Evolutionary conservation across 2,797 vertebrate genomes (phyloP).

Genomic region (Thamnophis elegans): DNA sequence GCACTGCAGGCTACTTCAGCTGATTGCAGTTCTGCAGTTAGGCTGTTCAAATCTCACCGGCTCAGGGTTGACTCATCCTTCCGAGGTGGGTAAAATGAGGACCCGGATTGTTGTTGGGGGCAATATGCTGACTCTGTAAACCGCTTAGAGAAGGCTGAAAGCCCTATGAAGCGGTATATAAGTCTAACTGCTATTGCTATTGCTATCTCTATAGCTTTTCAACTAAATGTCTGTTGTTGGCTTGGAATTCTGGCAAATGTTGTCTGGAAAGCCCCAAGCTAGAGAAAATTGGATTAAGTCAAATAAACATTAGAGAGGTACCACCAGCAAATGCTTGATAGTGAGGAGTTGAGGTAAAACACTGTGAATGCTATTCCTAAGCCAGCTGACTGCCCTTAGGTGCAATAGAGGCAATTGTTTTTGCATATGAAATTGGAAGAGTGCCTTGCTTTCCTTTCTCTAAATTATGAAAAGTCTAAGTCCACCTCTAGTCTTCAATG

Average conservation of each 20-base stretch:
- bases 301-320: background rate
- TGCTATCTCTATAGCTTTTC: background rate
- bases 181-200: no score
- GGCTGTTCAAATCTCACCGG: no score
- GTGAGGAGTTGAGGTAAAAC: background rate
- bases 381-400: background rate
- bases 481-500: background rate
- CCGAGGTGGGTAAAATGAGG: no score
- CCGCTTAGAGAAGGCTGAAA: no score
- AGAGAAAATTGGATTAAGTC: background rate
- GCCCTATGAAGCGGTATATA: no score
- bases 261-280: background rate
- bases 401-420: background rate
- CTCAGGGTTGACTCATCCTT: no score
- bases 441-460: background rate
- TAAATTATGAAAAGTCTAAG: background rate
- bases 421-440: background rate
- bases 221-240: background rate
- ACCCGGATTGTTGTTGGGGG: no score
- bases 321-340: background rate
- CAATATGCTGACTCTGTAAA: no score
- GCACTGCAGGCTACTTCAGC: no score
- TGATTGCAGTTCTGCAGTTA: no score
- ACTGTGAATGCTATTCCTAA: background rate
- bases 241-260: background rate